These are phyloP conservation scores for Denticeps clupeoides DNA, from an alignment of 2,797 vertebrate species.

Conservation along the genomic window DNA sequence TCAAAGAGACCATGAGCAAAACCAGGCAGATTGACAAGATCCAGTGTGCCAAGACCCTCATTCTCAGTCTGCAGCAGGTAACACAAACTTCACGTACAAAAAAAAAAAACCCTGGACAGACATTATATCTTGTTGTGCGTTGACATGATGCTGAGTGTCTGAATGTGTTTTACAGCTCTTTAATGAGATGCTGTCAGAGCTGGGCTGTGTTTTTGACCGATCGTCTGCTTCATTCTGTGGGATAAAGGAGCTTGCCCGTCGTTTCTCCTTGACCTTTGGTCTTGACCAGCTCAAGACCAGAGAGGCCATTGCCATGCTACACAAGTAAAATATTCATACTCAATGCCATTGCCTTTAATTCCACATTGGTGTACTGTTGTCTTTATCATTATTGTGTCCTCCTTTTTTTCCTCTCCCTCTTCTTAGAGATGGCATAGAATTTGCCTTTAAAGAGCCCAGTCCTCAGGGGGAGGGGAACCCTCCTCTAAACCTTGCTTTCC, in stretches of 20 bases:
- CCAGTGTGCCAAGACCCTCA: conserved; percentile 78
- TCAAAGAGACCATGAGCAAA: conserved; percentile 83
- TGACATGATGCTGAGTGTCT: background rate
- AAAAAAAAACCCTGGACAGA: background rate
- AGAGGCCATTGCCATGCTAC: conserved; percentile 80
- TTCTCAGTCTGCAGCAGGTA: conserved; percentile 82
- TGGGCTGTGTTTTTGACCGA: conserved; percentile 75
- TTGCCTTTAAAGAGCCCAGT: conserved; percentile 80
- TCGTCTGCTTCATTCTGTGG: conserved; percentile 73
- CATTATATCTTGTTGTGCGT: background rate
- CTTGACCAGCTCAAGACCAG: conserved; percentile 79
- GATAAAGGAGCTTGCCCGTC: conserved; percentile 76
- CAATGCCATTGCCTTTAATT: background rate
- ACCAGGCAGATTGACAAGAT: conserved; percentile 79
- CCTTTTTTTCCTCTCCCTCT: too few relatives aligned
- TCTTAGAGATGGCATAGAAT: conserved; percentile 76
- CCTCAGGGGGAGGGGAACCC: conserved; percentile 74
- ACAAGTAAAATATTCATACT: conserved; percentile 69
- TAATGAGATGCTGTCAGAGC: conserved; percentile 78
- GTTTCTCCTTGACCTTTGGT: conserved; percentile 78
- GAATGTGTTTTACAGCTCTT: conserved; percentile 55
- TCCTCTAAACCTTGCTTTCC: conserved; percentile 74
- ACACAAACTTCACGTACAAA: conserved; percentile 15
- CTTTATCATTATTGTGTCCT: too few relatives aligned
- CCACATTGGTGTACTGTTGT: conserved; percentile 5